Base-by-base conservation (phyloP, 2,113 vertebrate genomes). In the Macquaria ambigua region DNA sequence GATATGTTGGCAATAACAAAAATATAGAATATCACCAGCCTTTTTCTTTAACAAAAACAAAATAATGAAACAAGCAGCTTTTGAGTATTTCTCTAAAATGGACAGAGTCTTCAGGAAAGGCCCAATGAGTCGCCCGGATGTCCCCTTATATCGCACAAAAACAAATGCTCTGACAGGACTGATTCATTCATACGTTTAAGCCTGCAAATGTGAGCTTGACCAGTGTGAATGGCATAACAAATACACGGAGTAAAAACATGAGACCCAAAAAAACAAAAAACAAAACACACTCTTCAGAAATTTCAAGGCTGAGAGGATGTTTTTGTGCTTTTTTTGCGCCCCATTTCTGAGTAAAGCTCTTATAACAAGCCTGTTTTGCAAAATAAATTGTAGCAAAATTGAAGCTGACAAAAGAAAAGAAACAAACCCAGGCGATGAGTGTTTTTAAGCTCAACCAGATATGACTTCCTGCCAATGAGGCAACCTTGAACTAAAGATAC, bases 401-500 rank as follows among this genome's bases (percentile, higher is more conserved):
- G 23, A 16, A 46, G 15, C 20, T 15, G 50, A 31, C 53, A 74
- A 50, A 56, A 41, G 56, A 58, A 34, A 73, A 77, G 56, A 58
- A 34, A 73, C 39, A 55, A 50, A 55, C 6, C 1, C n/a, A n/a
- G 56, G 18, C 1, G 8, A 1, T 16, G 41, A n/a, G 48, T 28
- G 62, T 73, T 34, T 67, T 59, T 31, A 23, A 37, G 37, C 10
- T 53, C 21, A n/a, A 14, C 9, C 0, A 5, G 31, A 55, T 48
- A 37, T 0, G 28, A 39, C 28, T 4, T n/a, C 14, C 34, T 21
- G 71, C 59, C 48, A 46, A 21, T 14, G 4, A 48, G 10, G 5
- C 43, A 14, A 23, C 86, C 78, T 82, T 77, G 58, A 61, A 15
- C 28, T 66, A 37, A 34, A 76, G 61, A 31, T 21, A 73, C 50